Conservation (phyloP, 2,888 invertebrate species). For the Callimorpha dominula region DNA sequence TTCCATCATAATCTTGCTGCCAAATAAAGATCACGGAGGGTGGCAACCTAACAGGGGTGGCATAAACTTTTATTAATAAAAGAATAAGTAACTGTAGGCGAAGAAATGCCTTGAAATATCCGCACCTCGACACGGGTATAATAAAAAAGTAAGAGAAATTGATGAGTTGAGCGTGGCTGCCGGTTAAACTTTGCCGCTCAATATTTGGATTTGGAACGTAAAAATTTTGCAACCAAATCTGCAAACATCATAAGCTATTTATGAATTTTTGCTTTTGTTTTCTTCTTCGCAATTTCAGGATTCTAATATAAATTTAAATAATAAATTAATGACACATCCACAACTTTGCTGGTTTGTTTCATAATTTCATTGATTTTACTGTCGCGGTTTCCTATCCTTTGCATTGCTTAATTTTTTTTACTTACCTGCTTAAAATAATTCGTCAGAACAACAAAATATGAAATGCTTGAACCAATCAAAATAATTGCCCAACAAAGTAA, state of each 20-base stretch:
- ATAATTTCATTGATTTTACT: too few species aligned
- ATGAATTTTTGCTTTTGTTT: neutral
- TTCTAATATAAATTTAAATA: neutral
- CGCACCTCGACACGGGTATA: constrained; percentile 67
- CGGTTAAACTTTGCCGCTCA: constrained; percentile 52
- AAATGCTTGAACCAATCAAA: neutral
- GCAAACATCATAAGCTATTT: constrained; percentile 14
- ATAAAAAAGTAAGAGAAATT: constrained; percentile 76
- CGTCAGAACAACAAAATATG: too few species aligned
- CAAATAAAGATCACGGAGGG: constrained; percentile 60
- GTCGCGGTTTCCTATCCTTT: too few species aligned
- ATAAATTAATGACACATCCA: neutral
- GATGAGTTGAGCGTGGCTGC: constrained; percentile 66
- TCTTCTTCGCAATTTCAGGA: neutral
- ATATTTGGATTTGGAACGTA: constrained; percentile 46
- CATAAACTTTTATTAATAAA: constrained; percentile 81
- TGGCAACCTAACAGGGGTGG: constrained; percentile 56
- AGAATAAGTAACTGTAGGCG: constrained; percentile 71
- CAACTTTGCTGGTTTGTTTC: neutral
- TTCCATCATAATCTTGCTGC: constrained; percentile 32
- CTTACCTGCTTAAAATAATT: neutral
- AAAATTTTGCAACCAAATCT: constrained; percentile 31
- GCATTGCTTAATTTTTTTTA: neutral
- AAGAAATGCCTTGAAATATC: constrained; percentile 69
- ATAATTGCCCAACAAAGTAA: neutral